Percentiles rank a stretch among this genome's conserved stretches.
Conservation (phyloP, 2,797 vertebrate genomes). For the Dermochelys coriacea region DNA sequence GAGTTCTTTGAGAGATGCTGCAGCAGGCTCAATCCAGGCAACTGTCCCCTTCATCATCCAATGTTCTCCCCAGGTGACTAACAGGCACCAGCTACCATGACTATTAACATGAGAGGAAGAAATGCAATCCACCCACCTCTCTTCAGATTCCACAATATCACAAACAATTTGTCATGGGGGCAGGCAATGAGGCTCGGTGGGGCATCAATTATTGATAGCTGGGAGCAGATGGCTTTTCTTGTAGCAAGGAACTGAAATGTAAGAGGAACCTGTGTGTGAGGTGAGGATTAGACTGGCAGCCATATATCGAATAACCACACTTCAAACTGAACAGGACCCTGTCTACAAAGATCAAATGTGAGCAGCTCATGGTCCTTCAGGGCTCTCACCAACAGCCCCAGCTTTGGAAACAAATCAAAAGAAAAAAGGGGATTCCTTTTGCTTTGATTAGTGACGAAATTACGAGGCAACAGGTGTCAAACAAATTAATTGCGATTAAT, state of each 20-base stretch:
- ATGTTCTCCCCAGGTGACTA: conserved; percentile 68
- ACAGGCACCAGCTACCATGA: conserved; percentile 71
- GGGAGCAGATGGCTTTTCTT: conserved; percentile 75
- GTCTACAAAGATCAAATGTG: conserved; percentile 18
- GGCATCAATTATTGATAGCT: conserved; percentile 72
- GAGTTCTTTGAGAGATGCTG: conserved; percentile 1
- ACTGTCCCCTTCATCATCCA: conserved; percentile 61
- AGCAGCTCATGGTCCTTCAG: neutral
- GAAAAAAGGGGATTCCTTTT: conserved; percentile 54
- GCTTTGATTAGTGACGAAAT: neutral
- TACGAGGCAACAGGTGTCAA: too few species aligned
- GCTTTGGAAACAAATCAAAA: conserved; percentile 31
- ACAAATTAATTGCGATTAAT: too few species aligned
- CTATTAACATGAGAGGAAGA: conserved; percentile 69
- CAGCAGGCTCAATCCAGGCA: neutral
- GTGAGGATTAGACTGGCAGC: conserved; percentile 56
- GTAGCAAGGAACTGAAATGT: conserved; percentile 41
- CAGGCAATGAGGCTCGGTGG: conserved; percentile 51
- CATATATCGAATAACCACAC: conserved; percentile 70
- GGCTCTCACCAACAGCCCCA: neutral
- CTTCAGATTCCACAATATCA: conserved; percentile 69
- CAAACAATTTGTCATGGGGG: conserved; percentile 71
- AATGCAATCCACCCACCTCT: conserved; percentile 64
- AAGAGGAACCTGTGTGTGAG: conserved; percentile 59
- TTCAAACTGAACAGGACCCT: conserved; percentile 56